These are phyloP conservation scores for Pteropus alecto DNA, from an alignment of 2,113 vertebrate genomes.

Conservation along the genomic window DNA sequence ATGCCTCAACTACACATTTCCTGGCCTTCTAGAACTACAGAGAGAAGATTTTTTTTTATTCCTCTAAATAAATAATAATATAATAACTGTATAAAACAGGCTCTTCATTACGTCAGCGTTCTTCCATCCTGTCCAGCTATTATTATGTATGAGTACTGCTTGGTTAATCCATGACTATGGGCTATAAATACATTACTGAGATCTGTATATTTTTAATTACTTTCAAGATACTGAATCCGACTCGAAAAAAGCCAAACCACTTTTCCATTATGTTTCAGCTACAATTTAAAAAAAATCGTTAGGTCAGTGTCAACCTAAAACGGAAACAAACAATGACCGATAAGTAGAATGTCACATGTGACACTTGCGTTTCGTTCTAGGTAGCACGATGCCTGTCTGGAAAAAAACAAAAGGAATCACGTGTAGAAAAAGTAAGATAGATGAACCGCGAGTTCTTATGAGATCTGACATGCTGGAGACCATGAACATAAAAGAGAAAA, in stretches of 20 bases:
- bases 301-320: conserved; percentile 61
- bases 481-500: not conserved
- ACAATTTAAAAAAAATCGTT: conserved; percentile 75
- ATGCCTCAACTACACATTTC: not conserved
- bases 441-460: not conserved
- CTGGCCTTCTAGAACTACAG: not conserved
- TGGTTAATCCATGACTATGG: conserved; percentile 43
- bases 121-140: conserved; percentile 56
- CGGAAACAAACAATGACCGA: conserved; percentile 66
- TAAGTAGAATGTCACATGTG: not conserved
- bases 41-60: not conserved
- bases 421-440: conserved; percentile 49
- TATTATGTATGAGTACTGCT: not conserved
- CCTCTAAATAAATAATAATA: conserved; percentile 29
- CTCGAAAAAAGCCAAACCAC: not conserved
- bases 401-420: conserved; percentile 57
- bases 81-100: not conserved
- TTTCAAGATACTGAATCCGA: conserved; percentile 68
- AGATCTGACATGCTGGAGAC: not conserved
- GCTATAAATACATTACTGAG: conserved; percentile 50
- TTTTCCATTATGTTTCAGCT: conserved; percentile 50
- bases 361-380: conserved; percentile 46
- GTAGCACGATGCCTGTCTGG: conserved; percentile 49
- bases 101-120: not conserved
- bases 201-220: conserved; percentile 72